These are phyloP conservation scores for Nymphalis io DNA, from an alignment of 1,140 invertebrate species.

Conservation along the genomic window DNA sequence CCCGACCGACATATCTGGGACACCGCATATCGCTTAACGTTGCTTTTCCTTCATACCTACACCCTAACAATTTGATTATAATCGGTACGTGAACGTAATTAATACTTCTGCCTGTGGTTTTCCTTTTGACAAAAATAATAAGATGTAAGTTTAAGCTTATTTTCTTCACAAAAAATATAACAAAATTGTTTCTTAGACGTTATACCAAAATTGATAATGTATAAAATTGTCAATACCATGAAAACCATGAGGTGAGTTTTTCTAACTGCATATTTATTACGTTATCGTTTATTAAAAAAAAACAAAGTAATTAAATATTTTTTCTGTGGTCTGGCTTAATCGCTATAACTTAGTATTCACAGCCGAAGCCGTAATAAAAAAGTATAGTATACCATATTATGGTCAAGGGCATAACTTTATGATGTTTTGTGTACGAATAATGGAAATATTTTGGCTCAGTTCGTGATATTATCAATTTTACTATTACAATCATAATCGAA, in stretches of 20 bases:
- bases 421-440: constrained; percentile 36
- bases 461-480: constrained; percentile 44
- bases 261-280: no score
- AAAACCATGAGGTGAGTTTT: no score
- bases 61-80: constrained; percentile 29
- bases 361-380: not conserved
- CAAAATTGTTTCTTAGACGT: no score
- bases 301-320: no score
- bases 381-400: not conserved
- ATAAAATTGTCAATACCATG: no score
- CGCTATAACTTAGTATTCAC: not conserved
- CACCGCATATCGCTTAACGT: constrained; percentile 49
- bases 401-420: constrained; percentile 37
- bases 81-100: constrained; percentile 1
- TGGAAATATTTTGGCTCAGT: constrained; percentile 48
- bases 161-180: no score
- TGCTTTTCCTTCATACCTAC: constrained; percentile 29
- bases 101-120: not conserved
- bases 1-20: constrained; percentile 67
- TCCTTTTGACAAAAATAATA: not conserved
- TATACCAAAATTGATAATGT: no score
- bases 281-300: no score
- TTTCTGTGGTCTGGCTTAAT: no score
- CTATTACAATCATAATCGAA: constrained; percentile 47
- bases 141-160: no score